phyloP scores from a whole-genome alignment of 2,797 vertebrate genomes.

The Sebastes miniatus region DNA sequence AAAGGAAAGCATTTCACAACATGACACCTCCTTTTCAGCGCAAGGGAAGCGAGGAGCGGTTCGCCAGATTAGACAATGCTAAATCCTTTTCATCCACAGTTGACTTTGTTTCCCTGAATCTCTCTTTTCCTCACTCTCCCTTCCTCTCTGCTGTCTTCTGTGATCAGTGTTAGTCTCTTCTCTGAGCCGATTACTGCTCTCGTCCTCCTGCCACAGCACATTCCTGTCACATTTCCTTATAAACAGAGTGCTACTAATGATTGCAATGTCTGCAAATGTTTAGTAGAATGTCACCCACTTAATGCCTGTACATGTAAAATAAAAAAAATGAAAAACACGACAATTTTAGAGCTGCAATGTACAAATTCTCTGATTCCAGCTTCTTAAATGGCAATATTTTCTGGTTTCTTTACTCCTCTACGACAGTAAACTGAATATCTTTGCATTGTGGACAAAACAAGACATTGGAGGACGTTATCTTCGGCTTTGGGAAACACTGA shows the following conservation, averaged over 20 bases:
- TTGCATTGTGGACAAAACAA: no score
- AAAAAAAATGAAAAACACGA: not conserved
- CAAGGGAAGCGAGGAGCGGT: not conserved
- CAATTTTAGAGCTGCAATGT: not conserved
- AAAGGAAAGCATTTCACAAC: not conserved
- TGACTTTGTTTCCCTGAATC: conserved; percentile 31
- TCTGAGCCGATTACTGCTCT: conserved; percentile 57
- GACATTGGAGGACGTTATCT: rapidly evolving
- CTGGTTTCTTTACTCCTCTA: no score
- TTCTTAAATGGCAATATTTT: no score
- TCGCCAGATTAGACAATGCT: conserved; percentile 17
- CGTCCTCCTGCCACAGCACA: conserved; percentile 49
- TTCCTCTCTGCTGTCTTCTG: conserved; percentile 52
- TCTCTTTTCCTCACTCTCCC: conserved; percentile 41
- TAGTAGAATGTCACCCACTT: not conserved
- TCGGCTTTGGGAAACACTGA: no score
- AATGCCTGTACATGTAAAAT: not conserved
- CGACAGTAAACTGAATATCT: no score
- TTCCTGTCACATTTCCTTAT: conserved; percentile 32
- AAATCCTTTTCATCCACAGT: conserved; percentile 25
- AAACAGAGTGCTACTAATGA: not conserved
- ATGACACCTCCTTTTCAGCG: not conserved
- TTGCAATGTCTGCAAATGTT: conserved; percentile 6
- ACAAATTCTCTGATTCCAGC: no score
- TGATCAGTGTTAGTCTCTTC: conserved; percentile 56